Percentiles rank a stretch among this genome's conserved stretches.
phyloP scores from a whole-genome alignment of 2,113 vertebrate genomes.

The Prolemur simus region DNA sequence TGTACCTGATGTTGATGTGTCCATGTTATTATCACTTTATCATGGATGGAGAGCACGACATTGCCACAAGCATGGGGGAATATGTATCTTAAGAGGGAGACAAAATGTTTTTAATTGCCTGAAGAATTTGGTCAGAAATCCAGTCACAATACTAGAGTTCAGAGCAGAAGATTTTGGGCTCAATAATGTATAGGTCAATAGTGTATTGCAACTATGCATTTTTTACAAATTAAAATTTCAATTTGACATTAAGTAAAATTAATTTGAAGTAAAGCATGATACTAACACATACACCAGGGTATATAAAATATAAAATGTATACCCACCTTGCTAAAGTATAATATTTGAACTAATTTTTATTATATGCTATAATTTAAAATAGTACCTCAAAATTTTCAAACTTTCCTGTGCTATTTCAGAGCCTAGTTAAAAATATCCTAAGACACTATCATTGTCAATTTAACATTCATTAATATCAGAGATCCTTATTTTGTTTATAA shows the following conservation, averaged over 20 bases:
- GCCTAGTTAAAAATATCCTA: neutral
- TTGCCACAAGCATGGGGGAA: neutral
- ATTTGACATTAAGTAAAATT: neutral
- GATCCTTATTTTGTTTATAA: neutral
- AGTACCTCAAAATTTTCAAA: neutral
- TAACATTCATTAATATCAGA: neutral
- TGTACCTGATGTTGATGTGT: neutral
- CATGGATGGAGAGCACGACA: neutral
- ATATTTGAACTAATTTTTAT: neutral
- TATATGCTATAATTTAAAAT: neutral
- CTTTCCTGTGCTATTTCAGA: neutral
- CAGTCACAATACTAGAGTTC: neutral
- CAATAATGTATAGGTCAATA: neutral
- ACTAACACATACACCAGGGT: neutral
- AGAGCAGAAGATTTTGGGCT: neutral
- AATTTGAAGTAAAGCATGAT: neutral
- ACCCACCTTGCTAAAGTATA: neutral
- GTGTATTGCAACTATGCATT: neutral
- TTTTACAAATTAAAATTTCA: neutral
- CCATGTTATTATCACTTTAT: neutral
- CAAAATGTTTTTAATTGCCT: neutral
- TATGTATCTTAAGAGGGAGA: rapidly evolving
- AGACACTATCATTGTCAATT: neutral
- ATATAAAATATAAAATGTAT: neutral
- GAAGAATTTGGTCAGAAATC: neutral